Percentiles rank a stretch among this genome's conserved stretches.
These are phyloP conservation scores for Epinephelus coioides DNA, from an alignment of 2,797 vertebrate genomes.

Conservation along the genomic window DNA sequence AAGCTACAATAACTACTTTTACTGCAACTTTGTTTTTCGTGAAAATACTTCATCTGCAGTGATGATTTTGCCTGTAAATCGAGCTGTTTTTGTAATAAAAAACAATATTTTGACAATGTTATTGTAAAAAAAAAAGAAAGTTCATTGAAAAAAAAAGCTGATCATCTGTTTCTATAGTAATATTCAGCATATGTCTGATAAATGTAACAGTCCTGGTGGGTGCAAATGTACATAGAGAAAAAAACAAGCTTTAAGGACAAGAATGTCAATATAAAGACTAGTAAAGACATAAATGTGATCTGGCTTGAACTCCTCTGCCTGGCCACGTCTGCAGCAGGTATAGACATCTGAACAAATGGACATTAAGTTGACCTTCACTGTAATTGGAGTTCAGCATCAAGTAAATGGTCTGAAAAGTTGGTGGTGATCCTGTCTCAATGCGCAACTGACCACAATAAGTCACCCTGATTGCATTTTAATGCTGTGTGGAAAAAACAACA, in stretches of 20 bases:
- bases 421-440: conserved; percentile 71
- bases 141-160: too few relatives aligned
- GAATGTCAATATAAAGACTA: neutral
- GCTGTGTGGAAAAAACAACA: conserved; percentile 69
- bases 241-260: neutral
- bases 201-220: neutral
- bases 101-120: too few relatives aligned
- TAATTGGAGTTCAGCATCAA: conserved; percentile 73
- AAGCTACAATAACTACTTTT: too few relatives aligned
- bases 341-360: conserved; percentile 43
- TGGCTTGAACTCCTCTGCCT: neutral
- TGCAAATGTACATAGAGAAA: neutral
- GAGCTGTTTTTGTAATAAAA: too few relatives aligned
- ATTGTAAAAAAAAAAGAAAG: too few relatives aligned
- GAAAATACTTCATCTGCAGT: too few relatives aligned
- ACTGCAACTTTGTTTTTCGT: too few relatives aligned
- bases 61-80: too few relatives aligned
- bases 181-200: neutral
- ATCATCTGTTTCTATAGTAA: neutral
- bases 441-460: conserved; percentile 74
- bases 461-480: conserved; percentile 81
- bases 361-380: conserved; percentile 58
- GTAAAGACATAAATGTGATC: neutral
- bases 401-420: conserved; percentile 76
- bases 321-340: conserved; percentile 30